Evolutionary conservation across 2,797 vertebrate genomes (phyloP).

Genomic region (Fistularia commersonii): DNA sequence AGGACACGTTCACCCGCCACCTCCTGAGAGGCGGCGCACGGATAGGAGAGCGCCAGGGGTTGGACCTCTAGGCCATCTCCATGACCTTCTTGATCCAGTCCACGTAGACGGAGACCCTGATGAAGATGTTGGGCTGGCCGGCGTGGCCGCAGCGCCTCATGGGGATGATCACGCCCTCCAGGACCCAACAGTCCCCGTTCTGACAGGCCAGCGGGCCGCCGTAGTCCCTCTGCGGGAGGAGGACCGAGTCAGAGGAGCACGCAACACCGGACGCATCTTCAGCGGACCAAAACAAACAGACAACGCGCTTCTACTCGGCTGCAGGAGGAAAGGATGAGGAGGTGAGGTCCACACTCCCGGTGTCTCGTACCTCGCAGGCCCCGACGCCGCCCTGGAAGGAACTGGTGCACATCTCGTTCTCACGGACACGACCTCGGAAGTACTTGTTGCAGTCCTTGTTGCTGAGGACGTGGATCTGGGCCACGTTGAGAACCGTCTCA

Average conservation of each 20-base stretch:
- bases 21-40: too few relatives aligned
- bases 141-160: slow-evolving; percentile 88
- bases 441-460: slow-evolving; percentile 83
- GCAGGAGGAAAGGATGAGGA: too few relatives aligned
- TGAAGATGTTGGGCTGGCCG: slow-evolving; percentile 88
- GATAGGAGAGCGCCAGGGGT: too few relatives aligned
- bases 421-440: slow-evolving; percentile 81
- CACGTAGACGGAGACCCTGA: slow-evolving; percentile 87
- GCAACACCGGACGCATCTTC: too few relatives aligned
- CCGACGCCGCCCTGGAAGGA: slow-evolving; percentile 78
- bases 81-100: slow-evolving; percentile 98
- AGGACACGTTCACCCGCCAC: too few relatives aligned
- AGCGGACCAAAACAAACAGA: slow-evolving; percentile 59
- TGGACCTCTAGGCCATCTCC: slow-evolving; percentile 78
- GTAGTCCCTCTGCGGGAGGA: slow-evolving; percentile 89
- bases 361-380: slow-evolving; percentile 86
- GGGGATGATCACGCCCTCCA: slow-evolving; percentile 93
- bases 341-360: neutral
- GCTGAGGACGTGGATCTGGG: slow-evolving; percentile 79
- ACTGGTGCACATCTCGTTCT: slow-evolving; percentile 89
- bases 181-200: slow-evolving; percentile 93
- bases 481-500: slow-evolving; percentile 82
- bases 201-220: slow-evolving; percentile 92
- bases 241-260: too few relatives aligned
- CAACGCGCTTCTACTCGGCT: too few relatives aligned